phyloP scores from a whole-genome alignment of 2,113 vertebrate species.

The Ovibos moschatus region DNA sequence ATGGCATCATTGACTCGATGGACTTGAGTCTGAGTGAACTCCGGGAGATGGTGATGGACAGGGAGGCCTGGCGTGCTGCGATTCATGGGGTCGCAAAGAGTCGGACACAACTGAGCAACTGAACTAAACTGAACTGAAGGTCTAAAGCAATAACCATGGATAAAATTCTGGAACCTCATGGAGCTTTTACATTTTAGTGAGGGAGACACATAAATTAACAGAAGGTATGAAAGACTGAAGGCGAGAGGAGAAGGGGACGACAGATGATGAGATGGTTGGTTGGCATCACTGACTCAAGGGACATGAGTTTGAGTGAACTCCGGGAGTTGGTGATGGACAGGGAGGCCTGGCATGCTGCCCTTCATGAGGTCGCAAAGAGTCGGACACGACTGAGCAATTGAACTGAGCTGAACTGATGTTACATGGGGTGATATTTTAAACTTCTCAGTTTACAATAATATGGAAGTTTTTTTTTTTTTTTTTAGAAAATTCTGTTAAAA shows the following conservation, averaged over 20 bases:
- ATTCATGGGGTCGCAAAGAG: too few relatives aligned
- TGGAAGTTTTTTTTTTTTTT: not conserved
- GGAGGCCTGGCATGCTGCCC: not conserved
- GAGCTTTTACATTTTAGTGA: not conserved
- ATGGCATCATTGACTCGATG: too few relatives aligned
- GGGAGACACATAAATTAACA: not conserved
- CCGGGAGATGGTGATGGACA: too few relatives aligned
- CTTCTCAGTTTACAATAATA: not conserved
- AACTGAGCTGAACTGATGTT: not conserved
- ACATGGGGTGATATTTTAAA: not conserved
- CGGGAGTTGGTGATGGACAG: not conserved
- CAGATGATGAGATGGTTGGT: not conserved
- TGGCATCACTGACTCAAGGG: not conserved
- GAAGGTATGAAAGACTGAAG: not conserved
- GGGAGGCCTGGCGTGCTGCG: too few relatives aligned
- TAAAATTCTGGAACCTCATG: not conserved
- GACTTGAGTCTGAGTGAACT: too few relatives aligned
- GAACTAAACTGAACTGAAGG: not conserved
- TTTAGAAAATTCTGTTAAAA: not conserved
- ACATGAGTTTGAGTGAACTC: not conserved
- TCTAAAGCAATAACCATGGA: not conserved
- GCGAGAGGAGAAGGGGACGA: not conserved
- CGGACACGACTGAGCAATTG: fast-evolving
- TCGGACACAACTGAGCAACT: too few relatives aligned
- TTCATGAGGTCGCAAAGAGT: not conserved